These are phyloP conservation scores for Philopedon plagiatum DNA, from an alignment of 2,888 invertebrate species.

Conservation along the genomic window DNA sequence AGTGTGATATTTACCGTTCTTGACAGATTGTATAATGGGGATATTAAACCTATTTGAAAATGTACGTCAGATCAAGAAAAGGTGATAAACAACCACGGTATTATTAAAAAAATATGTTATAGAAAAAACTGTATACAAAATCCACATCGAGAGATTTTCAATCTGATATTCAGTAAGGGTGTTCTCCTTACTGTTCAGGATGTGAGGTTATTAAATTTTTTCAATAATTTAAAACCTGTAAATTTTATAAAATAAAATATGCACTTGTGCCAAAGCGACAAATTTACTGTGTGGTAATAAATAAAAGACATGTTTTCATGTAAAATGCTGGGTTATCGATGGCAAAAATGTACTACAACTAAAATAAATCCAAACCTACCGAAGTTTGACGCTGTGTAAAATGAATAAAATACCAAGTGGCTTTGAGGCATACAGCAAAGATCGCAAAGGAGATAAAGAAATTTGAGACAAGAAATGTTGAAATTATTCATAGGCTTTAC, in stretches of 20 bases:
- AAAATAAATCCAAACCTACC: slow-evolving; percentile 53
- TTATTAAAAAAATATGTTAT: no score
- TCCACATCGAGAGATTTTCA: no score
- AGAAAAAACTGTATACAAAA: no score
- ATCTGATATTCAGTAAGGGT: no score
- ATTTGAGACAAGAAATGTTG: slow-evolving; percentile 67
- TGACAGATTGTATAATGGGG: slow-evolving; percentile 18
- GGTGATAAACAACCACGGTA: slow-evolving; percentile 37
- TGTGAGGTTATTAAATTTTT: no score
- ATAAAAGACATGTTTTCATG: no score
- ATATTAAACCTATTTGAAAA: slow-evolving; percentile 8
- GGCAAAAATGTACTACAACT: slow-evolving; percentile 52
- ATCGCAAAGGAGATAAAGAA: slow-evolving; percentile 64
- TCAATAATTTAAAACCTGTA: no score
- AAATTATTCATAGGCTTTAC: slow-evolving; percentile 68
- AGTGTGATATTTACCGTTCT: slow-evolving; percentile 11
- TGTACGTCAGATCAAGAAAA: slow-evolving; percentile 2
- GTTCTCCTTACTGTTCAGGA: no score
- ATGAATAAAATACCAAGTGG: slow-evolving; percentile 64
- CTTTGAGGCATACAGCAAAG: slow-evolving; percentile 62
- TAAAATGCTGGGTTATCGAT: slow-evolving; percentile 51
- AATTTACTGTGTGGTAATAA: not conserved
- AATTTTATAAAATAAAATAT: no score
- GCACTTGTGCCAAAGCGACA: no score
- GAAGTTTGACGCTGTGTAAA: slow-evolving; percentile 61